phyloP scores from a whole-genome alignment of 2,888 invertebrate species.

The Nomada fucata region DNA sequence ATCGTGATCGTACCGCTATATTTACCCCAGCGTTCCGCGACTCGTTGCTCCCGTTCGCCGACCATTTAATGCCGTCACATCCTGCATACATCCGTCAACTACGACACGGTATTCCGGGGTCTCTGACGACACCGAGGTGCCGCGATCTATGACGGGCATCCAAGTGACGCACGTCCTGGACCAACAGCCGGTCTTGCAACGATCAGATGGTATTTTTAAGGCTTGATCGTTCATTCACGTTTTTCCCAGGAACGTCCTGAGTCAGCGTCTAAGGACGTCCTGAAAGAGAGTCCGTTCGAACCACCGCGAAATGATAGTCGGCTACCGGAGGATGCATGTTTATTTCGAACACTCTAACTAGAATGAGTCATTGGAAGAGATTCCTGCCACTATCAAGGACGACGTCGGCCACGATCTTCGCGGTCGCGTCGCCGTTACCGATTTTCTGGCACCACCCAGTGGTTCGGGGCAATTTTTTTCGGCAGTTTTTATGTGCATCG shows the following conservation, averaged over 20 bases:
- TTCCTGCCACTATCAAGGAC: slow-evolving; percentile 61
- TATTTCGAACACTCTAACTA: slow-evolving; percentile 55
- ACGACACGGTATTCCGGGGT: slow-evolving; percentile 57
- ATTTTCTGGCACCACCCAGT: slow-evolving; percentile 57
- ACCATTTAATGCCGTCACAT: slow-evolving; percentile 23
- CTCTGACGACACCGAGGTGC: slow-evolving; percentile 60
- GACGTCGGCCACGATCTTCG: slow-evolving; percentile 53
- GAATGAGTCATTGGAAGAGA: slow-evolving; percentile 64
- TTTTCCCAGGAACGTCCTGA: slow-evolving; percentile 69
- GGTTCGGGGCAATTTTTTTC: slow-evolving; percentile 15
- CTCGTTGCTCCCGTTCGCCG: background rate
- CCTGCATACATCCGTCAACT: background rate
- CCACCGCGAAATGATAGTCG: slow-evolving; percentile 32
- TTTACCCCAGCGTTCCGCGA: slow-evolving; percentile 33
- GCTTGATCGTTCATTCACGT: slow-evolving; percentile 72
- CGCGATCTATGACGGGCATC: slow-evolving; percentile 30
- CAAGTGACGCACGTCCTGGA: slow-evolving; percentile 60
- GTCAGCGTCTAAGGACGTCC: slow-evolving; percentile 70
- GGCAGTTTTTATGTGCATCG: background rate
- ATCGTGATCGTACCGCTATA: slow-evolving; percentile 29
- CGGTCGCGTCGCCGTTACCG: slow-evolving; percentile 11
- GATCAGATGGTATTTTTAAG: slow-evolving; percentile 66
- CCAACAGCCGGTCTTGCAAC: background rate
- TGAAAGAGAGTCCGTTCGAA: slow-evolving; percentile 21
- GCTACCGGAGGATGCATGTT: slow-evolving; percentile 33